A percentile compares a stretch with the other conserved stretches of the same genome.
phyloP scores from a whole-genome alignment of 2,113 vertebrate genomes.

The Hassar affinis region DNA sequence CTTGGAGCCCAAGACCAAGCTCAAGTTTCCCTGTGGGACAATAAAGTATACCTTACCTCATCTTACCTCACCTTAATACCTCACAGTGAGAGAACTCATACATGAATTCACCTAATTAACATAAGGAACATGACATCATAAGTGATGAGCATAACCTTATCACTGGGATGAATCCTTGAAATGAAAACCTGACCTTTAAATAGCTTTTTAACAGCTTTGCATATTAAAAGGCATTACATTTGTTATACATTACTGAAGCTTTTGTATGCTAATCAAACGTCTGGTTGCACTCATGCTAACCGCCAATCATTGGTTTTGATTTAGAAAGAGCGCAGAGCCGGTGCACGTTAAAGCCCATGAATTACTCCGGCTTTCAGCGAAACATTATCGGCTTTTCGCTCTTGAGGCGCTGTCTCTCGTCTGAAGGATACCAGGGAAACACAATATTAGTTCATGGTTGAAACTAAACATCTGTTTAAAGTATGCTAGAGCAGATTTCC shows the following conservation, averaged over 20 bases:
- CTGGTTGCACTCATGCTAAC: not conserved
- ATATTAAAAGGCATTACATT: not conserved
- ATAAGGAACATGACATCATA: too few relatives aligned
- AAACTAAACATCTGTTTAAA: conserved; percentile 32
- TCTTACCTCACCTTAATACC: too few relatives aligned
- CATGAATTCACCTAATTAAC: not conserved
- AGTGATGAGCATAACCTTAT: not conserved
- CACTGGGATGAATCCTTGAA: not conserved
- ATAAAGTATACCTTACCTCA: too few relatives aligned
- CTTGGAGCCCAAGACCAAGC: too few relatives aligned
- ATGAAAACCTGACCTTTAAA: not conserved
- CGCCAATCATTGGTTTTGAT: not conserved
- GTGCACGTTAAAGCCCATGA: not conserved
- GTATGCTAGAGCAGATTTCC: not conserved
- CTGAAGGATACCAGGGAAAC: conserved; percentile 16
- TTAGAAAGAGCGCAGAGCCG: not conserved
- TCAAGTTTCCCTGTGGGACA: too few relatives aligned
- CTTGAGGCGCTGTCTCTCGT: not conserved
- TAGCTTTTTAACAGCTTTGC: not conserved
- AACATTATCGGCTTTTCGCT: not conserved
- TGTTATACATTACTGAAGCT: not conserved
- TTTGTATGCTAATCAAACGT: not conserved
- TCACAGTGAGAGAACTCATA: too few relatives aligned
- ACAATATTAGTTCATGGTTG: conserved; percentile 14
- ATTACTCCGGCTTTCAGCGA: not conserved